Conservation (phyloP, 2,113 vertebrate species). For the Corythoichthys intestinalis region DNA sequence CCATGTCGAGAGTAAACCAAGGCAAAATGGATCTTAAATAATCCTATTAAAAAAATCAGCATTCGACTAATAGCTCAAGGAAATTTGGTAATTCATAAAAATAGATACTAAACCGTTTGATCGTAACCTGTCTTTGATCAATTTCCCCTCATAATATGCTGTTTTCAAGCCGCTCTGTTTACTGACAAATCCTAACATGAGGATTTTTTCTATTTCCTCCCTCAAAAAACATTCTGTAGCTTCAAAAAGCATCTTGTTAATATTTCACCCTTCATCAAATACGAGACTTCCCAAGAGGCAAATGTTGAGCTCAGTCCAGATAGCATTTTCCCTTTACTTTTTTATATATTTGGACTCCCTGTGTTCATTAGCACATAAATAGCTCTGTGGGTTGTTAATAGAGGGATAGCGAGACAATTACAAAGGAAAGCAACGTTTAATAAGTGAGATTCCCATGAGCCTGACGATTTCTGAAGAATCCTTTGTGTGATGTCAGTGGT, state of each 20-base stretch:
- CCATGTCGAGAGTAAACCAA: no score
- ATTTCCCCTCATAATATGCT: neutral
- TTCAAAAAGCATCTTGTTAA: slow-evolving; percentile 68
- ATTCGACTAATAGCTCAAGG: no score
- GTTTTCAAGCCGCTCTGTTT: slow-evolving; percentile 3
- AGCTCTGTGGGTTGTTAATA: slow-evolving; percentile 15
- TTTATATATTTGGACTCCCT: slow-evolving; percentile 25
- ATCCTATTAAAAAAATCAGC: no score
- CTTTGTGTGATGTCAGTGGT: slow-evolving; percentile 1
- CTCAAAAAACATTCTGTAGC: slow-evolving; percentile 51
- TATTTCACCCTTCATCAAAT: slow-evolving; percentile 72
- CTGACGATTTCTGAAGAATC: slow-evolving; percentile 11
- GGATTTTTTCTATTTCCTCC: neutral
- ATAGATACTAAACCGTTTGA: no score
- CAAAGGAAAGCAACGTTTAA: slow-evolving; percentile 20
- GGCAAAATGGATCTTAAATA: no score
- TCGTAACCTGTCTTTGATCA: no score
- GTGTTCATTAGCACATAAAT: slow-evolving; percentile 34
- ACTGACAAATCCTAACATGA: slow-evolving; percentile 14
- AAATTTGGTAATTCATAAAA: no score
- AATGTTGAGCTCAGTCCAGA: slow-evolving; percentile 21
- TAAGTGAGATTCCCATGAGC: slow-evolving; percentile 21
- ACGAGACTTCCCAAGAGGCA: slow-evolving; percentile 38
- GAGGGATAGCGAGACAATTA: slow-evolving; percentile 32
- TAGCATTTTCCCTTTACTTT: slow-evolving; percentile 6